A percentile compares a stretch with the other conserved stretches of the same genome.
phyloP scores from a whole-genome alignment of 2,797 vertebrate genomes.

The Tenualosa thibaudeaui region DNA sequence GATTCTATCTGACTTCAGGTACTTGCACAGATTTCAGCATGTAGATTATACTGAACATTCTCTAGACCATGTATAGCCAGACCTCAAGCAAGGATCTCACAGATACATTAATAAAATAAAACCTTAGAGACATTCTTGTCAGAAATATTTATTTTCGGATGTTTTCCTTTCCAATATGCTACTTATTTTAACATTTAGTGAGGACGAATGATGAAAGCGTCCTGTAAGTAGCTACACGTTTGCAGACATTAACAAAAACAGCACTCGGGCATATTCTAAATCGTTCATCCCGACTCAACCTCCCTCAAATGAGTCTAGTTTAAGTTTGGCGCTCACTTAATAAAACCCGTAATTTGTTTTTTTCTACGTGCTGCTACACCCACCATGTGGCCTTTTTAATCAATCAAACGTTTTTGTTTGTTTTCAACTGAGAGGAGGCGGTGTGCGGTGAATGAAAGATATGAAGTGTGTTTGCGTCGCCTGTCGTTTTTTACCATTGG shows the following conservation, averaged over 20 bases:
- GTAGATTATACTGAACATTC: background rate
- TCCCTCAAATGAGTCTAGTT: background rate
- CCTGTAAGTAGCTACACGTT: background rate
- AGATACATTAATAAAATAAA: background rate
- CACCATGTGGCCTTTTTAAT: slow-evolving; percentile 36
- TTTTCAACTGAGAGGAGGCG: slow-evolving; percentile 56
- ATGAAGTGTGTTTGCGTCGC: slow-evolving; percentile 43
- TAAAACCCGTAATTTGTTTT: background rate
- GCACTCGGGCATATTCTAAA: background rate
- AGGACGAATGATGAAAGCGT: background rate
- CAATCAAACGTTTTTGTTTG: slow-evolving; percentile 46
- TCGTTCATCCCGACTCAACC: background rate
- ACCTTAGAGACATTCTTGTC: background rate
- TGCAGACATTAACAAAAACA: background rate
- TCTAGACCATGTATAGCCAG: background rate
- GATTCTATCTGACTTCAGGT: background rate
- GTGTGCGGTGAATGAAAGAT: slow-evolving; percentile 52
- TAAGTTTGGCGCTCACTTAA: background rate
- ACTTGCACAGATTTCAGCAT: background rate
- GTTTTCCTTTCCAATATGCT: background rate
- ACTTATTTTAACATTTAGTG: no score
- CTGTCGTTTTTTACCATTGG: slow-evolving; percentile 69
- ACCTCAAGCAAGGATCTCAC: background rate
- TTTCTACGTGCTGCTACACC: background rate
- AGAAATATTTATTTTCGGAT: background rate